Conservation (phyloP, 2,797 vertebrate genomes). For the Ceryle rudis region DNA sequence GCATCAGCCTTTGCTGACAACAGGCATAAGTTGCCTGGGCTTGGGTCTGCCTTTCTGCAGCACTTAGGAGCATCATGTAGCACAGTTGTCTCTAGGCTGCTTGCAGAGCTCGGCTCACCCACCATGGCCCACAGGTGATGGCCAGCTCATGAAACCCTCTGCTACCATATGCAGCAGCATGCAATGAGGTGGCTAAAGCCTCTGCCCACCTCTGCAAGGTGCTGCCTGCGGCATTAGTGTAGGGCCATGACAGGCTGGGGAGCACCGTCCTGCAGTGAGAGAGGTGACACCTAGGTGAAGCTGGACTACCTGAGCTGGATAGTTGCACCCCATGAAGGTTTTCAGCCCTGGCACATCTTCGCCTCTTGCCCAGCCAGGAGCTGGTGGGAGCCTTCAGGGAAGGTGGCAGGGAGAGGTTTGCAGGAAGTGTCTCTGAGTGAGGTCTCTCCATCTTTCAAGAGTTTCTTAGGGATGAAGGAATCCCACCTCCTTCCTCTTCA, state of each 20-base stretch:
- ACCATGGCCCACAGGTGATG: neutral
- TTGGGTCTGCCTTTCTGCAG: neutral
- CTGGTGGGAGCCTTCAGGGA: neutral
- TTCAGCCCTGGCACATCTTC: neutral
- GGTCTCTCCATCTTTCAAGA: neutral
- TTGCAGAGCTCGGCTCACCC: neutral
- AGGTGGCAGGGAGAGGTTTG: neutral
- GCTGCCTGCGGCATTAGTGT: rapidly evolving
- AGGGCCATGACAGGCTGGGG: neutral
- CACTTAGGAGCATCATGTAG: neutral
- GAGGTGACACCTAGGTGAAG: neutral
- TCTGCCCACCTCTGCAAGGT: neutral
- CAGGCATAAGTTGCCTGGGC: neutral
- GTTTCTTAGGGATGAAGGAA: neutral
- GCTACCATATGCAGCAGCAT: rapidly evolving
- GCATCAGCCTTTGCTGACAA: neutral
- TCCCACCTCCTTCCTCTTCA: neutral
- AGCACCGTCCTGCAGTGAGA: neutral
- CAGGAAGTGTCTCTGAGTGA: neutral
- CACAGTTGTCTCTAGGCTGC: rapidly evolving
- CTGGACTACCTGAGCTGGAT: neutral
- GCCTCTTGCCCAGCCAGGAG: neutral
- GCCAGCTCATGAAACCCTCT: neutral
- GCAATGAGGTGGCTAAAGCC: neutral
- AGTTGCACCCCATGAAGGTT: neutral